Evolutionary conservation across 2,797 vertebrate species (phyloP).

Genomic region (Acanthurus tractus): DNA sequence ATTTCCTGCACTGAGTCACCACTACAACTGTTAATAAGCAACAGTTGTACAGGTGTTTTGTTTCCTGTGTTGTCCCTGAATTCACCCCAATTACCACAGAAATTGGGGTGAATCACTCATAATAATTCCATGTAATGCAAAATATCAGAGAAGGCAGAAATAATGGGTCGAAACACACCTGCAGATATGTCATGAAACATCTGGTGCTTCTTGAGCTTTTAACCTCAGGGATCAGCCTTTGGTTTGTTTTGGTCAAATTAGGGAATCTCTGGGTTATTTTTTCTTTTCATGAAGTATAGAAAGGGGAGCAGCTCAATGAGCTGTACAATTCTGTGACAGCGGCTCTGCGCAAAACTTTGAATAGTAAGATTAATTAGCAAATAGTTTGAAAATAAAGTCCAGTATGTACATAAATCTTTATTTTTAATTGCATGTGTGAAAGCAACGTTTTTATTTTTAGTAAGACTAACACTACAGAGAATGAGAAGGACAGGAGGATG

Average conservation of each 20-base stretch:
- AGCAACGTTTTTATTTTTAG: constrained; percentile 14
- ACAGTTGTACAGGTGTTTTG: not conserved
- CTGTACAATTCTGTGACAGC: constrained; percentile 3
- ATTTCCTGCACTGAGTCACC: not conserved
- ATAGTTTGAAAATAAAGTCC: not conserved
- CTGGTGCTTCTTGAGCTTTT: constrained; percentile 31
- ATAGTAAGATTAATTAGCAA: not conserved
- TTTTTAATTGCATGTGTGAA: not conserved
- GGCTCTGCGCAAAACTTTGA: constrained; percentile 9
- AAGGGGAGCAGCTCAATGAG: not conserved
- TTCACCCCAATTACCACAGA: not conserved
- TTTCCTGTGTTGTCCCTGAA: constrained; percentile 14
- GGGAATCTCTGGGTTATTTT: constrained; percentile 4
- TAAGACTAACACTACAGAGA: not conserved
- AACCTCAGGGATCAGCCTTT: constrained; percentile 24
- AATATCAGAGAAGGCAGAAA: constrained; percentile 18
- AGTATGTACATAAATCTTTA: not conserved
- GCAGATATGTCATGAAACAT: constrained; percentile 32
- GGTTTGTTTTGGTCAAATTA: constrained; percentile 40
- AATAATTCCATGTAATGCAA: constrained; percentile 27
- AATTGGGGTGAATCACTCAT: constrained; percentile 8
- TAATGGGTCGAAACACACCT: constrained; percentile 15
- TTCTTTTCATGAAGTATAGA: constrained; percentile 16
- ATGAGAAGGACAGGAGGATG: constrained; percentile 17
- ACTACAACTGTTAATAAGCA: not conserved